Conservation (phyloP, 2,113 vertebrate species). For the Rhea pennata region DNA sequence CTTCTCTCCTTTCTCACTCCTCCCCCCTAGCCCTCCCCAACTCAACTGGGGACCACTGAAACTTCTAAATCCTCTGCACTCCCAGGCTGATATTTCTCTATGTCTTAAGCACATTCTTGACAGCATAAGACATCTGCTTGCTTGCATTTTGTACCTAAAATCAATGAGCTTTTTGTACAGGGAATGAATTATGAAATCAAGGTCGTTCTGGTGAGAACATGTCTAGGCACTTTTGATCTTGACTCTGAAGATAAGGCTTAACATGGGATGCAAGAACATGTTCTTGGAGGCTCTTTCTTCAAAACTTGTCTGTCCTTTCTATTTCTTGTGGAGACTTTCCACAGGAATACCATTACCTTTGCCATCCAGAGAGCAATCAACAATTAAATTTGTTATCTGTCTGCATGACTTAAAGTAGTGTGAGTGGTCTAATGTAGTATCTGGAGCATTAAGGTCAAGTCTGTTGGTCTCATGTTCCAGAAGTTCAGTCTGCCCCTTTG, state of each 20-base stretch:
- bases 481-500: neutral
- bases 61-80: neutral
- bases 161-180: constrained; percentile 54
- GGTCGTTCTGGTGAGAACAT: constrained; percentile 54
- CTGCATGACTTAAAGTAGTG: neutral
- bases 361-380: neutral
- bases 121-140: constrained; percentile 57
- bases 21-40: neutral
- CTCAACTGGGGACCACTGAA: neutral
- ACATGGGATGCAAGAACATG: neutral
- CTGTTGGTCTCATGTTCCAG: neutral
- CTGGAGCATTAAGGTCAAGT: neutral
- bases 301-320: neutral
- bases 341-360: neutral
- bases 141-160: constrained; percentile 48
- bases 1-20: neutral
- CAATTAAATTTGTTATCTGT: neutral
- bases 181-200: constrained; percentile 56
- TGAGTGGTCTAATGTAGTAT: neutral
- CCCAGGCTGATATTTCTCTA: constrained; percentile 19
- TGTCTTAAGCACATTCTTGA: constrained; percentile 50
- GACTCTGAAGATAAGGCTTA: constrained; percentile 11
- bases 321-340: neutral
- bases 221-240: constrained; percentile 48
- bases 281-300: neutral